phyloP scores from a whole-genome alignment of 2,888 invertebrate genomes.

The Hemithea aestivaria region DNA sequence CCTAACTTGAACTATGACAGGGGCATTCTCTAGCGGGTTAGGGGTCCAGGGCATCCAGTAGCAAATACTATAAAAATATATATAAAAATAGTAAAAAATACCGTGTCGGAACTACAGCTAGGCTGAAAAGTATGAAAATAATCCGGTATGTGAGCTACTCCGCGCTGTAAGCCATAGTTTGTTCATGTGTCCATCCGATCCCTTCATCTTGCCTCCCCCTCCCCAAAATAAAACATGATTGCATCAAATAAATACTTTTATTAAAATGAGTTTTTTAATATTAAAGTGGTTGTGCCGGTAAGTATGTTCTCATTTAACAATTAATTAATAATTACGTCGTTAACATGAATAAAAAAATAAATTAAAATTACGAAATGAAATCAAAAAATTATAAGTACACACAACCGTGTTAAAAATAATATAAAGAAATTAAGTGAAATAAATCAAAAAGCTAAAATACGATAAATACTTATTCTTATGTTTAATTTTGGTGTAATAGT shows the following conservation, averaged over 20 bases:
- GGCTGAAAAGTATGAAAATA: conserved; percentile 42
- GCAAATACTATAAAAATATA: conserved; percentile 60
- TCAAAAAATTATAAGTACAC: conserved; percentile 79
- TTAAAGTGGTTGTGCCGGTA: conserved; percentile 69
- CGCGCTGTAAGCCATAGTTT: conserved; percentile 33
- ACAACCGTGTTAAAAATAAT: conserved; percentile 71
- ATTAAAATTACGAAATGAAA: conserved; percentile 48
- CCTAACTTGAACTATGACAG: conserved; percentile 59
- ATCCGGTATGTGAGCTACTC: conserved; percentile 76
- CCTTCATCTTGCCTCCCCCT: conserved; percentile 25
- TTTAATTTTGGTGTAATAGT: conserved; percentile 66
- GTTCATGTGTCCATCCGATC: conserved; percentile 6
- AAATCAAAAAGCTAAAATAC: conserved; percentile 45
- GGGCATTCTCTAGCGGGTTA: conserved; percentile 75
- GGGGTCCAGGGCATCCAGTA: conserved; percentile 73
- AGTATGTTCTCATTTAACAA: conserved; percentile 73
- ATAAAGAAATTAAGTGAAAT: conserved; percentile 49
- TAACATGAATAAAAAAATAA: conserved; percentile 59
- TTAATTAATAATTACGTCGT: conserved; percentile 49
- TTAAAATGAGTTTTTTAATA: conserved; percentile 62
- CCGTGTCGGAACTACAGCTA: conserved; percentile 68
- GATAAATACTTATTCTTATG: conserved; percentile 27
- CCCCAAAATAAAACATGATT: conserved; percentile 65
- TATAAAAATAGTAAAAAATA: conserved; percentile 45
- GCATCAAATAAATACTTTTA: conserved; percentile 73